phyloP scores from a whole-genome alignment of 2,797 vertebrate species.

The Rhodeus uyekii region DNA sequence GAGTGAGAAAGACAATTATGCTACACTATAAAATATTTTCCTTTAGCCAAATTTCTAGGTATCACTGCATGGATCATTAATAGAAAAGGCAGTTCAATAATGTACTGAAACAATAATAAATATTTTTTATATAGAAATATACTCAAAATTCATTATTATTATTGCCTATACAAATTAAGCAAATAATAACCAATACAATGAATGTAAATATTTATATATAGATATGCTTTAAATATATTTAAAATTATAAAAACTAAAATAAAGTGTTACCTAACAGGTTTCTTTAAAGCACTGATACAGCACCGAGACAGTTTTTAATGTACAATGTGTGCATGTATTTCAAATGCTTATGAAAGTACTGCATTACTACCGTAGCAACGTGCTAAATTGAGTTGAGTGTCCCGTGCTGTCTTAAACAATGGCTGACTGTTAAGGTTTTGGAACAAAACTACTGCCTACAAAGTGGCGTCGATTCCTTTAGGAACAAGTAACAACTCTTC shows the following conservation, averaged over 20 bases:
- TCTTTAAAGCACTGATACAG: not conserved
- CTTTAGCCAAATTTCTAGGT: not conserved
- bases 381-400: not conserved
- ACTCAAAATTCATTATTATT: not conserved
- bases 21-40: not conserved
- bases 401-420: not conserved
- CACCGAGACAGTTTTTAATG: not conserved
- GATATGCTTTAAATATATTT: not conserved
- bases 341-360: no score
- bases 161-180: not conserved
- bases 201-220: not conserved
- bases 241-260: not conserved
- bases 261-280: not conserved
- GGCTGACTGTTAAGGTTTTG: not conserved
- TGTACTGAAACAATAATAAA: not conserved
- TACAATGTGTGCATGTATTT: not conserved
- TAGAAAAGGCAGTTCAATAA: not conserved
- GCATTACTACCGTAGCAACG: not conserved
- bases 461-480: not conserved
- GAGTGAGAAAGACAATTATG: not conserved
- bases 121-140: not conserved
- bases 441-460: not conserved
- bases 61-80: not conserved
- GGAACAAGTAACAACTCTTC: not conserved
- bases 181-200: not conserved